Evolutionary conservation across 2,797 vertebrate genomes (phyloP).

Genomic region (Sciurus vulgaris): DNA sequence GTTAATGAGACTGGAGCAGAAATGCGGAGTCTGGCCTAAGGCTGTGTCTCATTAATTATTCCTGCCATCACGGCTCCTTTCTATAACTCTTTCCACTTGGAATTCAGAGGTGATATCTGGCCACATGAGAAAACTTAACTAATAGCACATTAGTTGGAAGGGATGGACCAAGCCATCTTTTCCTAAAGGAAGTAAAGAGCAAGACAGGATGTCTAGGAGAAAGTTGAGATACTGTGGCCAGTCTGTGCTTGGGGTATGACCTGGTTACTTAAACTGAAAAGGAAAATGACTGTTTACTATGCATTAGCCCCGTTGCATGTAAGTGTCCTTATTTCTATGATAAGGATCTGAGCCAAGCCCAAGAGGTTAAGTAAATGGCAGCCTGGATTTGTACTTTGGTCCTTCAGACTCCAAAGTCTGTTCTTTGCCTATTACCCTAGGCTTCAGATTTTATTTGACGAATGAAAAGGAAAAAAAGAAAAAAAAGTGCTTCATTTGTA

Average conservation of each 20-base stretch:
- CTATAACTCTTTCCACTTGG: background rate
- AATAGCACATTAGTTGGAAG: constrained; percentile 51
- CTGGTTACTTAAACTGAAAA: background rate
- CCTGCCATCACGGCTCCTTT: background rate
- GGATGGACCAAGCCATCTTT: constrained; percentile 52
- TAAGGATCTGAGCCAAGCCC: background rate
- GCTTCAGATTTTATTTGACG: constrained; percentile 59
- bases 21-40: constrained; percentile 61
- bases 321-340: background rate
- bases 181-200: background rate
- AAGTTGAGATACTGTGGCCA: background rate
- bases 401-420: constrained; percentile 1
- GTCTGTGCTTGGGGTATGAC: background rate
- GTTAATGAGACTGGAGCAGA: constrained; percentile 59
- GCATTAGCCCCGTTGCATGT: background rate
- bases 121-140: constrained; percentile 61
- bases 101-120: constrained; percentile 67
- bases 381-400: background rate
- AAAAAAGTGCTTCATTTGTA: constrained; percentile 13
- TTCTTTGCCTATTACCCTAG: constrained; percentile 10
- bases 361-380: background rate
- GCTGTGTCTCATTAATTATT: constrained; percentile 65
- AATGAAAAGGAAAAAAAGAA: constrained; percentile 52
- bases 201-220: background rate
- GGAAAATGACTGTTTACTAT: background rate